Evolutionary conservation across 2,113 vertebrate species (phyloP).

Genomic region (Lampris incognitus): DNA sequence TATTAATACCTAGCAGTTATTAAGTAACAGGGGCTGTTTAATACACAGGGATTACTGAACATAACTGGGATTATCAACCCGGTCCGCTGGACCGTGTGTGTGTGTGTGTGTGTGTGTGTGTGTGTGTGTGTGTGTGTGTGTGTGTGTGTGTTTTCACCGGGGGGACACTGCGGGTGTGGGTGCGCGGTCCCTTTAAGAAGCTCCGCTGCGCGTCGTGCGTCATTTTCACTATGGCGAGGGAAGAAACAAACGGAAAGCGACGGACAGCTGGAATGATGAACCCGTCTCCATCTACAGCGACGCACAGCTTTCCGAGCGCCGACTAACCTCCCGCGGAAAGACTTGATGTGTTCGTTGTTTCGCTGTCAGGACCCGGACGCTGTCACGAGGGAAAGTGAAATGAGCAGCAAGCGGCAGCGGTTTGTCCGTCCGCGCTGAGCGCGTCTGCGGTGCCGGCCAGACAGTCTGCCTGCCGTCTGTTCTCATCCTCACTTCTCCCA

Average conservation of each 20-base stretch:
- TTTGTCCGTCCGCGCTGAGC: conserved; percentile 29
- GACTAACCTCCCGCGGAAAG: too few relatives aligned
- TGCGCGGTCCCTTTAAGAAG: conserved; percentile 80
- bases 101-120: too few relatives aligned
- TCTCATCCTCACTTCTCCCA: background rate
- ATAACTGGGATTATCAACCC: too few relatives aligned
- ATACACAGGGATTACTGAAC: too few relatives aligned
- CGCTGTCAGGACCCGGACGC: conserved; percentile 26
- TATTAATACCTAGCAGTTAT: too few relatives aligned
- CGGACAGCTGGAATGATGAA: conserved; percentile 29
- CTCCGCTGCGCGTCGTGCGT: conserved; percentile 31
- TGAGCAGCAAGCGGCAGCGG: conserved; percentile 49
- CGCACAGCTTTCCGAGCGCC: conserved; percentile 1
- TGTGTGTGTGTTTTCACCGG: too few relatives aligned
- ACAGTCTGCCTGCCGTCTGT: conserved; percentile 15
- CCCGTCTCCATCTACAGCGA: conserved; percentile 40
- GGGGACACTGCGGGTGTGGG: too few relatives aligned
- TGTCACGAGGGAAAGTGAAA: conserved; percentile 31
- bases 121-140: too few relatives aligned
- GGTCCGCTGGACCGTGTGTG: too few relatives aligned
- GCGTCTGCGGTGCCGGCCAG: conserved; percentile 51
- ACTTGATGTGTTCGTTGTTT: background rate
- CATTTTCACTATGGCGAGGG: conserved; percentile 75
- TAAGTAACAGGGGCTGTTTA: too few relatives aligned
- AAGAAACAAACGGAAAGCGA: conserved; percentile 64